A percentile compares a stretch with the other conserved stretches of the same genome.
These are phyloP conservation scores for Daktulosphaira vitifoliae DNA, from an alignment of 1,140 invertebrate genomes.

Conservation along the genomic window DNA sequence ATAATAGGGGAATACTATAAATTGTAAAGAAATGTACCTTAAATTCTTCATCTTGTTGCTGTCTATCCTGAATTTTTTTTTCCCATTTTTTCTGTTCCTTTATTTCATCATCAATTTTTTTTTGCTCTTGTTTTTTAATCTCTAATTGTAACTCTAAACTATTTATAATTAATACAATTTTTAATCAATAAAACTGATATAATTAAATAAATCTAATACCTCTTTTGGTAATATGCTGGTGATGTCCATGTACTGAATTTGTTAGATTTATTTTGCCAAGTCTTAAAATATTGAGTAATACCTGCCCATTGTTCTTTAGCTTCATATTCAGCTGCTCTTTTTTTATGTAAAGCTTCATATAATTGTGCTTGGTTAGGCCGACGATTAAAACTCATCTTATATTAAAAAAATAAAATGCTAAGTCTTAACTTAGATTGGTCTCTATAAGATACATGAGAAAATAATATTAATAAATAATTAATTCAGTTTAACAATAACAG, in stretches of 20 bases:
- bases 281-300: conserved; percentile 33
- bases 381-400: too few relatives aligned
- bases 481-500: too few relatives aligned
- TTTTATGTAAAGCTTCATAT: conserved; percentile 20
- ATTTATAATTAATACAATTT: not conserved
- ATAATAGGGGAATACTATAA: too few relatives aligned
- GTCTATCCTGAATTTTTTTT: conserved; percentile 17
- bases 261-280: conserved; percentile 27
- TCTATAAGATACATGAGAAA: too few relatives aligned
- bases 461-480: too few relatives aligned
- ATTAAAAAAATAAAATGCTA: too few relatives aligned
- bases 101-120: conserved; percentile 15
- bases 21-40: conserved; percentile 12
- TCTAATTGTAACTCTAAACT: conserved; percentile 17
- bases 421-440: too few relatives aligned
- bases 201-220: not conserved
- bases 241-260: conserved; percentile 31
- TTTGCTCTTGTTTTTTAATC: not conserved
- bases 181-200: too few relatives aligned
- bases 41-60: conserved; percentile 12
- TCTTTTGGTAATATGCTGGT: conserved; percentile 22
- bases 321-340: conserved; percentile 17
- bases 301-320: conserved; percentile 29
- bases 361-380: not conserved
- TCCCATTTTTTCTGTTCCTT: conserved; percentile 13